A percentile compares a stretch with the other conserved stretches of the same genome.
Evolutionary conservation across 2,888 invertebrate genomes (phyloP).

Genomic region (Congeria kusceri): DNA sequence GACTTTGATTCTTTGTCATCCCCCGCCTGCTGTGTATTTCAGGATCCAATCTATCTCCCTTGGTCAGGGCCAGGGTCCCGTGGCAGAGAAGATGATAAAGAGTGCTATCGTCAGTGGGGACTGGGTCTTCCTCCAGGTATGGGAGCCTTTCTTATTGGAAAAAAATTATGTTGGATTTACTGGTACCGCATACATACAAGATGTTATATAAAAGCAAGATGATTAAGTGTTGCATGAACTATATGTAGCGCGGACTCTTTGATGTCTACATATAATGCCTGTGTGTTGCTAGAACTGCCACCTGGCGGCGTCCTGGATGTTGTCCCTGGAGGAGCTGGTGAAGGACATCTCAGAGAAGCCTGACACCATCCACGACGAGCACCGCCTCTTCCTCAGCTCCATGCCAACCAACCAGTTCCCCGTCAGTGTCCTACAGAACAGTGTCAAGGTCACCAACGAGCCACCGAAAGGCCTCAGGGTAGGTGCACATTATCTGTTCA

Average conservation of each 20-base stretch:
- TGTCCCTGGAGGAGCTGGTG: slow-evolving; percentile 84
- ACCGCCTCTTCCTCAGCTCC: slow-evolving; percentile 85
- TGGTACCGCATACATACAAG: too few relatives aligned
- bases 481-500: slow-evolving; percentile 6
- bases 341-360: slow-evolving; percentile 84
- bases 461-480: slow-evolving; percentile 85
- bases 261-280: too few relatives aligned
- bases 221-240: too few relatives aligned
- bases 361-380: slow-evolving; percentile 83
- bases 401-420: slow-evolving; percentile 86
- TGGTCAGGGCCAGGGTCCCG: slow-evolving; percentile 86
- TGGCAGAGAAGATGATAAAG: slow-evolving; percentile 85
- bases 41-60: slow-evolving; percentile 85
- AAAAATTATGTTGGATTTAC: too few relatives aligned
- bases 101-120: slow-evolving; percentile 84
- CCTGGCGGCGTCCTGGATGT: slow-evolving; percentile 86
- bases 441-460: slow-evolving; percentile 86
- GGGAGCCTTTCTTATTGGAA: too few relatives aligned
- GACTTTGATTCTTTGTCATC: too few relatives aligned
- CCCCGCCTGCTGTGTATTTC: too few relatives aligned
- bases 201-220: too few relatives aligned
- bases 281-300: slow-evolving; percentile 86
- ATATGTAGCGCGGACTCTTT: too few relatives aligned
- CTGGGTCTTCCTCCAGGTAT: slow-evolving; percentile 86
- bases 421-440: slow-evolving; percentile 85